Percentiles rank a stretch among this genome's conserved stretches.
Conservation (phyloP, 2,888 invertebrate genomes). For the Epistrophella euchroma region DNA sequence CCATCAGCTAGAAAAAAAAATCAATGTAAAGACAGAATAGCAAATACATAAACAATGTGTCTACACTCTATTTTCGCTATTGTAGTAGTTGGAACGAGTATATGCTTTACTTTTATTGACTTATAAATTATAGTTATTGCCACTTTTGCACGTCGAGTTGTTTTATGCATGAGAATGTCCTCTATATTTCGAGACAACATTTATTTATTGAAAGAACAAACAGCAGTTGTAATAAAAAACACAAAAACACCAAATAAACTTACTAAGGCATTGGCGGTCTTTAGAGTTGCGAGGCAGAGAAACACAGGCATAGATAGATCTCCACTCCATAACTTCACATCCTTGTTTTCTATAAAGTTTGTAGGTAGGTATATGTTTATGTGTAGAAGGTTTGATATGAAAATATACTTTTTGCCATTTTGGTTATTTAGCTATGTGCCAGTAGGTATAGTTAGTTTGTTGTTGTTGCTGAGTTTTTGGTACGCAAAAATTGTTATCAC, state of each 20-base stretch:
- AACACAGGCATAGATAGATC: neutral
- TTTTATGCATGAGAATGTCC: constrained; percentile 69
- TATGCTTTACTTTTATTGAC: constrained; percentile 57
- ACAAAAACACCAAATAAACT: constrained; percentile 48
- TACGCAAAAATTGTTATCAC: constrained; percentile 71
- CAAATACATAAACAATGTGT: constrained; percentile 35
- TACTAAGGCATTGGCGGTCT: constrained; percentile 19
- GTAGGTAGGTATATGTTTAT: neutral
- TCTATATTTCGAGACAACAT: constrained; percentile 50
- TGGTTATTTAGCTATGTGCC: constrained; percentile 14
- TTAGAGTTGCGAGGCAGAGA: neutral
- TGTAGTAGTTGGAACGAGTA: neutral
- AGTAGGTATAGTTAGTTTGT: neutral
- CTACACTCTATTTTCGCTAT: constrained; percentile 20
- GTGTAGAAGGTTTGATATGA: constrained; percentile 41
- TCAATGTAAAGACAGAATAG: neutral
- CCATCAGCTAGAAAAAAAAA: neutral
- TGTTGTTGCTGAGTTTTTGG: constrained; percentile 54
- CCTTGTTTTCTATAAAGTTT: constrained; percentile 6
- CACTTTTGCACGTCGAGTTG: constrained; percentile 70
- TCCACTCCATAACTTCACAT: constrained; percentile 16
- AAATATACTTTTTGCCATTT: constrained; percentile 58
- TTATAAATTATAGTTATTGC: constrained; percentile 73
- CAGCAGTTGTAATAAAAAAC: constrained; percentile 65
- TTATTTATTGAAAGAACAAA: constrained; percentile 68